phyloP scores from a whole-genome alignment of 64 coral and sea anemone species.

The Dendrophyllia cribrosa region DNA sequence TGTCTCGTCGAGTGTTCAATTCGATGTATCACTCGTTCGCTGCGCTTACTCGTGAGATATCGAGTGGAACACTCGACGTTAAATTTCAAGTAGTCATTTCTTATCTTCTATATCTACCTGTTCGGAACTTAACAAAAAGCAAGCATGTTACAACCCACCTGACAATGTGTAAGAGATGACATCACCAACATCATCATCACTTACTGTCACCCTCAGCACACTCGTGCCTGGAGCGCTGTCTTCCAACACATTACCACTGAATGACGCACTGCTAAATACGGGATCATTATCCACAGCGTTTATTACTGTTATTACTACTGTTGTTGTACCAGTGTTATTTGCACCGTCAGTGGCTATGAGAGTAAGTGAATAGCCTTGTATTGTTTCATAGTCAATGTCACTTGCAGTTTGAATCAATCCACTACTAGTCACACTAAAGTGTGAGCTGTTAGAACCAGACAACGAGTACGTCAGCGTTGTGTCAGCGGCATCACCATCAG shows the following conservation, averaged over 20 bases:
- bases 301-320: conserved; percentile 36
- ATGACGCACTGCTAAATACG: conserved; percentile 20
- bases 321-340: conserved; percentile 56
- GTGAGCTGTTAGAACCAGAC: conserved; percentile 33
- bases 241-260: conserved; percentile 38
- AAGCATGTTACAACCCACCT: conserved; percentile 5
- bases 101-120: too few species aligned
- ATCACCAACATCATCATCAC: conserved; percentile 52
- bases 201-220: conserved; percentile 31
- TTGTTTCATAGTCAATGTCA: conserved; percentile 44
- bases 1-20: too few species aligned
- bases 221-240: conserved; percentile 50
- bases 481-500: conserved; percentile 46
- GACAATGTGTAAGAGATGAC: conserved; percentile 39
- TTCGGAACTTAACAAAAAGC: too few species aligned
- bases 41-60: too few species aligned
- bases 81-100: too few species aligned
- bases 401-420: conserved; percentile 59
- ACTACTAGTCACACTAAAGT: conserved; percentile 33
- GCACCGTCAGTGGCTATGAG: conserved; percentile 51
- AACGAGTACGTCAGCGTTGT: conserved; percentile 48
- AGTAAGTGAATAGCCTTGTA: conserved; percentile 52
- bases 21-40: too few species aligned
- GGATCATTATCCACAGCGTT: conserved; percentile 63
- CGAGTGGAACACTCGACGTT: too few species aligned